Base-by-base conservation (phyloP, 2,797 vertebrate species). In the Pangasius krempfi region DNA sequence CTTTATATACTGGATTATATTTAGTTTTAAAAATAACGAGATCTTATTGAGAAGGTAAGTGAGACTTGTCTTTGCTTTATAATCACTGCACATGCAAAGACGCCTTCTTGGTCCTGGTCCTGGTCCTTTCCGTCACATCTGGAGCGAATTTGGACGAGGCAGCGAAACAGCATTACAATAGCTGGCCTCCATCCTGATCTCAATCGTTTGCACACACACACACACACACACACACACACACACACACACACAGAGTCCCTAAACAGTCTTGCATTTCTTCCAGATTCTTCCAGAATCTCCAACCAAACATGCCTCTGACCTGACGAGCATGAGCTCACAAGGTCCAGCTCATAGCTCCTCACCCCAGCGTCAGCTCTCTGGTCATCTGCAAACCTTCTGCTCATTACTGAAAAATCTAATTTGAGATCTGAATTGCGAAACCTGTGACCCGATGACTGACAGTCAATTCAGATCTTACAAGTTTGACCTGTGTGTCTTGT, bases 71-170 rank as follows among this genome's bases (percentile, higher is more conserved):
- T 52, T 81, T 22, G 16, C 54, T 58, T 81, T 22, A 81, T 56
- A 33, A 37, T 81, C 37, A 27, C 33, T 54, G 33, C 58, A 83
- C 37, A 4, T 44, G 22, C 80, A n/a, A 80, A 20, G 18, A 37
- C 40, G 78, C 20, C 20, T 33, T 79, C 8, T 27, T 12, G 60
- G 16, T 68, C 9, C 62, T 58, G 37, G 10, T 87, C 75, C 25
- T 68, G 56, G 62, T 82, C 56, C 60, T 66, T 70, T 91, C 30
- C 66, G 14, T 89, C 84, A 89, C 91, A 93, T 92, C 91, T 91
- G 89, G 91, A 91, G 60, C 52, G 56, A 50, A 90, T 92, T 92
- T 92, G 72, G 47, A 73, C n/a, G 72, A 90, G 87, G 89, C 79
- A 52, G 50, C 4, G 64, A 54, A 70, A 75, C 54, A 37, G 84